Evolutionary conservation across 2,797 vertebrate genomes (phyloP), one percentile per base, ranked within the genome.

Genomic region (Eremophila alpestris): DNA sequence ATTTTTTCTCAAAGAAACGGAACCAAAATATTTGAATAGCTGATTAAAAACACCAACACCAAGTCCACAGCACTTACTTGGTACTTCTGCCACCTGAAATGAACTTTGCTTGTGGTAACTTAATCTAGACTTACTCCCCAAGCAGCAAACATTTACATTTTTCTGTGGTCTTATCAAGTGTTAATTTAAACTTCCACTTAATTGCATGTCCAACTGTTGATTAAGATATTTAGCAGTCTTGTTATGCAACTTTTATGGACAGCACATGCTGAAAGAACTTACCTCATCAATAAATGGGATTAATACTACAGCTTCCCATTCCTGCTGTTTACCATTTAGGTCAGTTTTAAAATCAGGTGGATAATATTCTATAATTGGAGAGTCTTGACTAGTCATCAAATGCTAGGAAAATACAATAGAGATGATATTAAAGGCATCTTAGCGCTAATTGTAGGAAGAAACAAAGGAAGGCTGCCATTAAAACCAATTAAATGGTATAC

Each of bases 231-330:
- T 4, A 59, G 21, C 5, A 63, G 16, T 32, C 55, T 62, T 48
- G 16, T 74, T 78, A 74, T 5, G 17, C 55, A 89, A 62, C 9
- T 89, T 87, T 91, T 74, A 74, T 8, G 54, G 34, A 51, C 4
- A 60, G 43, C 12, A 87, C 18, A 75, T 4, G 2, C 2, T 56
- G 22, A 77, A 95, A 68, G 49, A 51, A 93, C 93, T 93, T 92
- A 99, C 99, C 98, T 99, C 99, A 90, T 99, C 98, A 89, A 99
- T 99, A 96, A 99, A 99, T 0, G 99, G 99, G 94, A 99, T 99
- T 90, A 99, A 98, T 24, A 99, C 99, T 74, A 99, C 99, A n/a
- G 99, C 99, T 97, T 99, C 99, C 99, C 99, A 99, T 77, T 99
- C 99, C 95, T 99, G 99, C 95, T 99, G 99, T 90, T 99, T 99